Evolutionary conservation across 2,888 invertebrate species (phyloP).

Genomic region (Tetanocera ferruginea): DNA sequence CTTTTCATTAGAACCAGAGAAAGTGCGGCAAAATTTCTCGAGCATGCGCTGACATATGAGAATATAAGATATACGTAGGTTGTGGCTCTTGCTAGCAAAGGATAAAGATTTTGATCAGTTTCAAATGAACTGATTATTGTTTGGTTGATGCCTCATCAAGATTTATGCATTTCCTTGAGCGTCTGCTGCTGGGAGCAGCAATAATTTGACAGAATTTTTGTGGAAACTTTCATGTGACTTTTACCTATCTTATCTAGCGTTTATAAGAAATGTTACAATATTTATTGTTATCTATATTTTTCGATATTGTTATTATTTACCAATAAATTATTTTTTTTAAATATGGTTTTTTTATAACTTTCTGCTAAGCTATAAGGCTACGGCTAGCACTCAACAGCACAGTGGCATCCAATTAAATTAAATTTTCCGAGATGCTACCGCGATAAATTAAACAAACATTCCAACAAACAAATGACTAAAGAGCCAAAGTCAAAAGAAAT

Average conservation of each 20-base stretch:
- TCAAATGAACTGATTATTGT: too few species aligned
- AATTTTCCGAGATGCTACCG: constrained; percentile 62
- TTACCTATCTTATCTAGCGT: too few species aligned
- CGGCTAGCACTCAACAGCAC: constrained; percentile 11
- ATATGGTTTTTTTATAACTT: neutral
- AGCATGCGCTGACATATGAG: too few species aligned
- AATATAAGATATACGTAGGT: neutral
- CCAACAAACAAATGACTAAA: constrained; percentile 41
- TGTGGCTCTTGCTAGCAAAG: constrained; percentile 33
- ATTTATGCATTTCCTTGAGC: too few species aligned
- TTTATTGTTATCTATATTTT: too few species aligned
- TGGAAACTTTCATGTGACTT: too few species aligned
- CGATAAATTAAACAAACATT: constrained; percentile 62
- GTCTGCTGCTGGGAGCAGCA: neutral
- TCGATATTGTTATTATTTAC: too few species aligned
- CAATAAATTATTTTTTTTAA: too few species aligned
- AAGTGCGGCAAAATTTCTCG: too few species aligned
- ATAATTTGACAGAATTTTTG: neutral
- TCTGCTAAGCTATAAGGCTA: neutral
- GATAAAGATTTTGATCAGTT: constrained; percentile 50
- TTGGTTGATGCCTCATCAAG: too few species aligned
- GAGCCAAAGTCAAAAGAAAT: constrained; percentile 34
- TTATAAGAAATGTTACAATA: too few species aligned
- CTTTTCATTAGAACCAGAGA: too few species aligned
- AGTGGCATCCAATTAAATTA: constrained; percentile 63